Evolutionary conservation across 2,797 vertebrate genomes (phyloP).

Genomic region (Melanotaenia maccullochi): DNA sequence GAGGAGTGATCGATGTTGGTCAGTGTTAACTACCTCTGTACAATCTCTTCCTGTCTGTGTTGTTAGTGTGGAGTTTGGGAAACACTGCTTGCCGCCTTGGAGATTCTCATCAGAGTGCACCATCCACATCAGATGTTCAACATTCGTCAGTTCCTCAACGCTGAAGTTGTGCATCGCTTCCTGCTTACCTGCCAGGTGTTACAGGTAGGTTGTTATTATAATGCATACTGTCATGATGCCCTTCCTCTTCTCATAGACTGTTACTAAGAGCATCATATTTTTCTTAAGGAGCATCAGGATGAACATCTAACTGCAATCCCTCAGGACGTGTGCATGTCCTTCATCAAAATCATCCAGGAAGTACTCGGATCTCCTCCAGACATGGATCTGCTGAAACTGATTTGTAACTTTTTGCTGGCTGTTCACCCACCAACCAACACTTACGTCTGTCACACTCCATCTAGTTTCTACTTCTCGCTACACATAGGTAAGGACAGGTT

Average conservation of each 20-base stretch:
- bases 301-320: constrained; percentile 90
- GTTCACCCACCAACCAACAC: constrained; percentile 98
- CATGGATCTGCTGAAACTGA: constrained; percentile 89
- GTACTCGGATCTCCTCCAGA: constrained; percentile 97
- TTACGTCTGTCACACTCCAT: constrained; percentile 97
- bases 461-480: constrained; percentile 96
- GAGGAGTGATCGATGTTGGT: neutral
- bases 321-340: constrained; percentile 93
- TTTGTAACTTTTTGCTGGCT: constrained; percentile 96
- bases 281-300: constrained; percentile 91
- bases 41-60: constrained; percentile 5
- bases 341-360: constrained; percentile 98
- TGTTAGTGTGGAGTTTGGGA: constrained; percentile 93
- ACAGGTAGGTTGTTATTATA: constrained; percentile 84
- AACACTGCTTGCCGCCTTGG: constrained; percentile 90
- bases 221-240: neutral
- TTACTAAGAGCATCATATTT: constrained; percentile 13
- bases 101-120: constrained; percentile 92
- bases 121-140: constrained; percentile 96
- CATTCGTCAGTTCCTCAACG: constrained; percentile 92
- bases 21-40: neutral
- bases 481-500: constrained; percentile 88
- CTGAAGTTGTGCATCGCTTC: constrained; percentile 92
- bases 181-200: constrained; percentile 95
- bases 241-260: neutral